Conservation (phyloP, 2,888 invertebrate genomes). For the Scotopteryx bipunctaria region DNA sequence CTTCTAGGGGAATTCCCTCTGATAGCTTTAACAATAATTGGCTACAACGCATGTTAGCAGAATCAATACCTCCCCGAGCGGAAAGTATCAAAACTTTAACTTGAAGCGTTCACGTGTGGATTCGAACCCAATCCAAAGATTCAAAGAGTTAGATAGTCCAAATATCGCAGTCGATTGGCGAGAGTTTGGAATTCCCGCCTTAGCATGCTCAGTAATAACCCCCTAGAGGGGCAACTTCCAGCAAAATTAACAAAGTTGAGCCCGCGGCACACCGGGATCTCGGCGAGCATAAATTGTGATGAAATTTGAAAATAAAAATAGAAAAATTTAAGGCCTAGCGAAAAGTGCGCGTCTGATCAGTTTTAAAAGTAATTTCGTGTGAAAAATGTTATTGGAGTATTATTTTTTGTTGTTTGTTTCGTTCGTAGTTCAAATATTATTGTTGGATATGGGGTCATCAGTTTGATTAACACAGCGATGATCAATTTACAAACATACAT, state of each 20-base stretch:
- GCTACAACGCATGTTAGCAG: neutral
- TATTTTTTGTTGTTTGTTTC: neutral
- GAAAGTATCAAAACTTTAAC: constrained; percentile 12
- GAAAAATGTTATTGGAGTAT: constrained; percentile 14
- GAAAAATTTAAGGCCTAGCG: constrained; percentile 49
- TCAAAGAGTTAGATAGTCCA: constrained; percentile 18
- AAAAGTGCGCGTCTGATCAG: constrained; percentile 39
- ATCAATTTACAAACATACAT: too few relatives aligned
- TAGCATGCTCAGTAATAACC: constrained; percentile 62
- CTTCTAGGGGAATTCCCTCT: too few relatives aligned
- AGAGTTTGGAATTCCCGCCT: constrained; percentile 26
- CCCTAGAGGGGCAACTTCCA: constrained; percentile 70
- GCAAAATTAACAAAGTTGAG: constrained; percentile 78
- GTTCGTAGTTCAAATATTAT: neutral
- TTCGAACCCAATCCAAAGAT: constrained; percentile 18
- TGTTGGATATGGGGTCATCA: neutral
- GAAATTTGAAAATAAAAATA: constrained; percentile 75
- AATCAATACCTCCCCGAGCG: constrained; percentile 19
- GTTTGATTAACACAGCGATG: too few relatives aligned
- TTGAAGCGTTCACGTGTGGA: constrained; percentile 7
- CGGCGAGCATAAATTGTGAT: constrained; percentile 70
- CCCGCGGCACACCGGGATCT: constrained; percentile 58
- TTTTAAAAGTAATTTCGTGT: constrained; percentile 25
- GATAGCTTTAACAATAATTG: neutral
- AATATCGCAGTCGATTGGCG: constrained; percentile 20